Conservation (phyloP, 1,140 invertebrate species). For the Zaprionus kolodkinae region DNA sequence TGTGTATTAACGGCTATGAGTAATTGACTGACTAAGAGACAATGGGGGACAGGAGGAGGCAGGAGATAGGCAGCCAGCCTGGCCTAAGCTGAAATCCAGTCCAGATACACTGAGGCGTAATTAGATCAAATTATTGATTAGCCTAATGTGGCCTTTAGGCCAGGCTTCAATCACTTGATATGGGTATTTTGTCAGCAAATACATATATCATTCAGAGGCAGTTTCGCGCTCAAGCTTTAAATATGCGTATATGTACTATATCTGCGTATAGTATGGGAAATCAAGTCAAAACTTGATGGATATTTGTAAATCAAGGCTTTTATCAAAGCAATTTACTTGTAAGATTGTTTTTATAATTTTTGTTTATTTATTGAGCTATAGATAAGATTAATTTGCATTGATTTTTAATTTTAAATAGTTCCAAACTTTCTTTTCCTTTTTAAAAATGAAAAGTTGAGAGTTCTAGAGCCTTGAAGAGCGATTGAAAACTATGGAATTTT, state of each 20-base stretch:
- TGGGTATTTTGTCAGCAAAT: not conserved
- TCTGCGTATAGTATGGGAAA: too few species aligned
- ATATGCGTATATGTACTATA: not conserved
- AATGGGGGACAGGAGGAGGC: not conserved
- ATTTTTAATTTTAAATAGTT: too few species aligned
- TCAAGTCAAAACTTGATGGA: too few species aligned
- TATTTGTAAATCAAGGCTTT: too few species aligned
- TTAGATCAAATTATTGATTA: slow-evolving; percentile 7
- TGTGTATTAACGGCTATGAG: slow-evolving; percentile 55
- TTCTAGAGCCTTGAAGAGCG: too few species aligned
- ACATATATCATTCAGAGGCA: not conserved
- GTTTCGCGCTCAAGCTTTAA: not conserved
- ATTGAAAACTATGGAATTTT: too few species aligned
- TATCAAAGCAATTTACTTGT: too few species aligned
- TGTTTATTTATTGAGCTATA: too few species aligned
- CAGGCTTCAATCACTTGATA: not conserved
- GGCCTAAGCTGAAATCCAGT: not conserved
- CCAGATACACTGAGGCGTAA: not conserved
- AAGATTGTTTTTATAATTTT: too few species aligned
- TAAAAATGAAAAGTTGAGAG: too few species aligned
- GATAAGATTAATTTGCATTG: too few species aligned
- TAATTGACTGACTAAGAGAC: slow-evolving; percentile 42
- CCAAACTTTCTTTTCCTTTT: too few species aligned
- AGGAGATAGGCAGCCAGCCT: not conserved
- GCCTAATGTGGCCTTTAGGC: slow-evolving; percentile 1